Base-by-base conservation (phyloP, 2,113 vertebrate species). In the Mirounga angustirostris region DNA sequence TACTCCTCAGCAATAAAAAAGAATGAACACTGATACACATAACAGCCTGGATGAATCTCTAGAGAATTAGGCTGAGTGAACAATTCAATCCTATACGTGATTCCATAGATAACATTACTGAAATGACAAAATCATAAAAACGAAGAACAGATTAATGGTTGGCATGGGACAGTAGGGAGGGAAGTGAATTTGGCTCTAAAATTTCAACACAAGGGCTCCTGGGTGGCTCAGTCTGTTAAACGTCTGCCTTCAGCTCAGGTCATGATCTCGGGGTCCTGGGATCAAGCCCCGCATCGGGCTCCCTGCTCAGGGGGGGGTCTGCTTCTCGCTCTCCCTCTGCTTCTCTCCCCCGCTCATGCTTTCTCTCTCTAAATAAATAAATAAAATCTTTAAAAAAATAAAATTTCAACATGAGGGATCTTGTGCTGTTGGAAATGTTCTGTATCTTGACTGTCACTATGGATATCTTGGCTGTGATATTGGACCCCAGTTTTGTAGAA, bases 121-220 rank as follows among this genome's bases (percentile, higher is more conserved):
- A 97, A 73, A 82, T 71, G 63, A 61, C 21, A 76, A 56, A 92
- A 74, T 67, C 76, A n/a, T 56, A 74, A 11, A 95, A 76, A 78
- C 52, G 24, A 24, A 56, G 19, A 71, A n/a, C 16, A 92, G 67
- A 59, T 65, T 52, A 36, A 63, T 69, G 63, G 40, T 24, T 85
- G 24, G 33, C 65, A 46, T 24, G 59, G 12, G 16, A 22, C 14
- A 40, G 36, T 58, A 88, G 28, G 33, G 3, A 83, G 5, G 16
- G 56, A 89, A 86, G 12, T 52, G 24, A 28, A 83, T 33, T 33
- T 85, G 24, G 36, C 36, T 59, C 7, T 40, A 28, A 54, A 93
- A 58, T 9, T 15, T 67, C 84, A 67, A 69, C 16, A 5, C 4
- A 33, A 86, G n/a, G 26, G 43, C 24, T 15, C 46, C 63, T 15